Evolutionary conservation across 2,797 vertebrate genomes (phyloP), one percentile per base, ranked within the genome.

Genomic region (Alosa sapidissima): DNA sequence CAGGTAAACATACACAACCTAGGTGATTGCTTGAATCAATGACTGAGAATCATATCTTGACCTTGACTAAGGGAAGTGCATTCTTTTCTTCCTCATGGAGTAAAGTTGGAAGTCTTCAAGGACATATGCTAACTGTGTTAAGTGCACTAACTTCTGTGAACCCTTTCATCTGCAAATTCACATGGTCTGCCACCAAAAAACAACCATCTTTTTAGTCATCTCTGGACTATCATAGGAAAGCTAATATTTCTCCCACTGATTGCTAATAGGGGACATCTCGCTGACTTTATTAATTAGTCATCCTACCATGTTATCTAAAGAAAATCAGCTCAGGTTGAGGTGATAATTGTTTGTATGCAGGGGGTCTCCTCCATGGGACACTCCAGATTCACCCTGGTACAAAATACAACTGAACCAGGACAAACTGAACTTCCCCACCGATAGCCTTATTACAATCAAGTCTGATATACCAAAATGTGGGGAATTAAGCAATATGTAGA

Each of bases 341-440:
- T 52, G 81, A 55, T 51, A 82, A 51, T 51, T 82, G 81, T 82
- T 41, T 78, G 72, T 78, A 41, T 82, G 81, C 24, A 24, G 52
- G 81, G 28, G 81, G 81, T 82, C 52, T 51, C 9, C 81, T 82
- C 45, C 36, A 47, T 47, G 36, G 45, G 72, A 14, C 36, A 47
- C 5, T 78, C 36, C 72, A 45, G 72, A 78, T 3, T 21, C 36
- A 78, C 72, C 36, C 14, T 1, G 13, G 14, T 36, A 45, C 28
- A 1, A 19, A 47, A 5, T 21, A 45, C 10, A 33, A 45, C 68
- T 41, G 33, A 78, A 78, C 13, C 1, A 36, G 36, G 14, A 47
- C 36, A 78, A 45, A 41, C 5, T 78, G 36, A 2, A 78, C 72
- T 41, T 8, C 28, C 9, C 33, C 1, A 28, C 10, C 36, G 0